A percentile compares a stretch with the other conserved stretches of the same genome.
Conservation (phyloP, 2,113 vertebrate genomes). For the Menidia beryllina region DNA sequence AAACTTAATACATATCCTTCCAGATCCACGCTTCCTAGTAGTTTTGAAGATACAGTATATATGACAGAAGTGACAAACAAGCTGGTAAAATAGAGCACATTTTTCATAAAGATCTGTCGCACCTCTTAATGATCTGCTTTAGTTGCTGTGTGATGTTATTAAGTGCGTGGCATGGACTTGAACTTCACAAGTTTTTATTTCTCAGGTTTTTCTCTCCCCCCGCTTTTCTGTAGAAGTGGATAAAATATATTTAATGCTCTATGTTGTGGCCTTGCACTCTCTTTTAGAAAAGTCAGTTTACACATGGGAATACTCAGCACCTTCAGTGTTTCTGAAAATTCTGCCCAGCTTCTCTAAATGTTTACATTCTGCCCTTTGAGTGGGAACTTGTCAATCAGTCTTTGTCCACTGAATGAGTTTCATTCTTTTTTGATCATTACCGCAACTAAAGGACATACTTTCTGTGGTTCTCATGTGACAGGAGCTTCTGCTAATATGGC, state of each 20-base stretch:
- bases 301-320: slow-evolving; percentile 16
- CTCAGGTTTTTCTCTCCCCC: too few relatives aligned
- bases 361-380: slow-evolving; percentile 20
- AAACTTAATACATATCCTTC: too few relatives aligned
- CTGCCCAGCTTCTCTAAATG: background rate
- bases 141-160: background rate
- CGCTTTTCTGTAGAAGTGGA: background rate
- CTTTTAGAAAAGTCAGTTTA: background rate
- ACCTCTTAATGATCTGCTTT: background rate
- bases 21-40: too few relatives aligned
- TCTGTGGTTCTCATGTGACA: slow-evolving; percentile 12
- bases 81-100: too few relatives aligned
- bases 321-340: slow-evolving; percentile 23
- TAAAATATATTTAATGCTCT: too few relatives aligned
- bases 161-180: background rate
- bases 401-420: slow-evolving; percentile 38
- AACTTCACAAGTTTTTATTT: too few relatives aligned
- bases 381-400: slow-evolving; percentile 36
- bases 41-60: too few relatives aligned
- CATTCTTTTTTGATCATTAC: slow-evolving; percentile 37
- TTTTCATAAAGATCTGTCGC: too few relatives aligned
- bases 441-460: slow-evolving; percentile 22
- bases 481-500: slow-evolving; percentile 36
- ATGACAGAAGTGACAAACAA: too few relatives aligned
- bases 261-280: background rate